Percentiles rank a stretch among this genome's conserved stretches.
Conservation (phyloP, 2,113 vertebrate genomes). For the Hippolais icterina region DNA sequence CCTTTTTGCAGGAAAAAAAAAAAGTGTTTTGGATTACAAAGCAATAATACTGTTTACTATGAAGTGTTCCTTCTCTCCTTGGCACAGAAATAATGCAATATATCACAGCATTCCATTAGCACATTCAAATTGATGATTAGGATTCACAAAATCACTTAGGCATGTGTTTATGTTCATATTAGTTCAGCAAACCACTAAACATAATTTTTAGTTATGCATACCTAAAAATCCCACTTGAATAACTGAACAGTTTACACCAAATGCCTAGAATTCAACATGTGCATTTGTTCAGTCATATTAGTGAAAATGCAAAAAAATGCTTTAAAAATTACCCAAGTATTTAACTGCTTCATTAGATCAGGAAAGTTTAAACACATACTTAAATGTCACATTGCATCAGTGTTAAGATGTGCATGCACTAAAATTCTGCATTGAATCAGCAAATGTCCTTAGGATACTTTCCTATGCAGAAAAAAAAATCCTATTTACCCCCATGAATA, state of each 20-base stretch:
- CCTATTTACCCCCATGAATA: background rate
- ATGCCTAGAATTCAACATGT: background rate
- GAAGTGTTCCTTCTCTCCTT: background rate
- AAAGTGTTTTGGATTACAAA: background rate
- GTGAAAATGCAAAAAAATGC: background rate
- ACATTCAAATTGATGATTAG: background rate
- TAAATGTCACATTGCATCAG: background rate
- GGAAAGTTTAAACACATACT: background rate
- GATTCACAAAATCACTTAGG: constrained; percentile 22
- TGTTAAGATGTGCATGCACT: background rate
- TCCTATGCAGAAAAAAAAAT: background rate
- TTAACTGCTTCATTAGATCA: background rate
- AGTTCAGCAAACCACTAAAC: background rate
- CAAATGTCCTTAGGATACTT: background rate
- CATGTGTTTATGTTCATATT: background rate
- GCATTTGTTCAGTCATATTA: background rate
- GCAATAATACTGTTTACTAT: background rate
- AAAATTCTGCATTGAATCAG: background rate
- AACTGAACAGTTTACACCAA: background rate
- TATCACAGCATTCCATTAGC: background rate
- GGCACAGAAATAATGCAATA: constrained; percentile 8
- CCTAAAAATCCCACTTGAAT: background rate
- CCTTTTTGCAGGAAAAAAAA: background rate
- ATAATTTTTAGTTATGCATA: background rate
- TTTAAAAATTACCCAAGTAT: background rate